A percentile compares a stretch with the other conserved stretches of the same genome.
These are phyloP conservation scores for Amphiprion clarkii DNA, from an alignment of 2,797 vertebrate genomes.

Conservation along the genomic window DNA sequence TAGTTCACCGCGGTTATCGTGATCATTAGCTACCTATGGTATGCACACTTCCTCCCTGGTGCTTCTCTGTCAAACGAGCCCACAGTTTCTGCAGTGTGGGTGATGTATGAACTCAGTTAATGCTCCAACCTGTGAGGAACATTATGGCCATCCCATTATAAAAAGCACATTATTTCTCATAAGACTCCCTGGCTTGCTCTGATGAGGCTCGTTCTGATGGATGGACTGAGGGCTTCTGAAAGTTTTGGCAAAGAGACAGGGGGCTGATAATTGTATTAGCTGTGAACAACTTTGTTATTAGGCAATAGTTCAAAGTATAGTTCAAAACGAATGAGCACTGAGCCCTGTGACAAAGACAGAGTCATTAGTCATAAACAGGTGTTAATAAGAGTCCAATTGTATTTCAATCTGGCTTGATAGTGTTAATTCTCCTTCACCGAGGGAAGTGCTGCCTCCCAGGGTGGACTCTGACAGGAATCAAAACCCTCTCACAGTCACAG, in stretches of 20 bases:
- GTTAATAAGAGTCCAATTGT: conserved; percentile 45
- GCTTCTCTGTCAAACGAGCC: conserved; percentile 32
- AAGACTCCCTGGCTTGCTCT: conserved; percentile 9
- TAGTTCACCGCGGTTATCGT: conserved; percentile 27
- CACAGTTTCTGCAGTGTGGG: conserved; percentile 24
- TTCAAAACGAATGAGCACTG: conserved; percentile 47
- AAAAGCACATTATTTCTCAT: conserved; percentile 61
- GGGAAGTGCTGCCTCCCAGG: background rate
- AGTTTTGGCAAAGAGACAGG: conserved; percentile 49
- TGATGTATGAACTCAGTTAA: conserved; percentile 68
- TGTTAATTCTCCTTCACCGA: conserved; percentile 24
- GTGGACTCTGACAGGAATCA: background rate
- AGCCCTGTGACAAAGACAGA: conserved; percentile 27
- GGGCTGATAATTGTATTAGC: conserved; percentile 27
- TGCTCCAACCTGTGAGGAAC: conserved; percentile 42
- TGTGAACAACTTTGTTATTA: conserved; percentile 47
- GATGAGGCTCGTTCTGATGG: conserved; percentile 51
- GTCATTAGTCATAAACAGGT: conserved; percentile 40
- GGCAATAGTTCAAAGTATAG: conserved; percentile 45
- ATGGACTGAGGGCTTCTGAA: conserved; percentile 35
- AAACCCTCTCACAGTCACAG: background rate
- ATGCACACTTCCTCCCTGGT: conserved; percentile 28
- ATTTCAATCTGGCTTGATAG: conserved; percentile 34
- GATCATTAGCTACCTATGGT: conserved; percentile 52
- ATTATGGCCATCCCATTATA: conserved; percentile 48